Percentiles rank a stretch among this genome's conserved stretches.
These are phyloP conservation scores for Girardia tigrina DNA, from an alignment of 2,888 invertebrate species.

Conservation along the genomic window DNA sequence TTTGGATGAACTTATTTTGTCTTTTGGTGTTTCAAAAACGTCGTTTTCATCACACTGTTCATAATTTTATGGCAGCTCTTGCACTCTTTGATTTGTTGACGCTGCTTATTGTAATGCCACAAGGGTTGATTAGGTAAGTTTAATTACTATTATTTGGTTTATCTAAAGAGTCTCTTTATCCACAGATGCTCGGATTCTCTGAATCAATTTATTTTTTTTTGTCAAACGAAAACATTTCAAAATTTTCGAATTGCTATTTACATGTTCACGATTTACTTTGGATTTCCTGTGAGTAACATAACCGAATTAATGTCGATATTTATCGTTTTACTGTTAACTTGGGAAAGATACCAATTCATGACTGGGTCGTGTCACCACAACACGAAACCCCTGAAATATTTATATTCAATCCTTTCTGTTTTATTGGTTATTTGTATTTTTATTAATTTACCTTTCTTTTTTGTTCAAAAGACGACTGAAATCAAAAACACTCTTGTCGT, in stretches of 20 bases:
- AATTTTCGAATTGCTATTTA: not conserved
- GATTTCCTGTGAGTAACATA: not conserved
- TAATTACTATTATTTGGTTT: too few relatives aligned
- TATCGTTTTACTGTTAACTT: not conserved
- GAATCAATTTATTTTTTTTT: not conserved
- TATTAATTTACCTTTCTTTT: not conserved
- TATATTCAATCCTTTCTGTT: not conserved
- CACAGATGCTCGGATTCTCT: not conserved
- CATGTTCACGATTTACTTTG: not conserved
- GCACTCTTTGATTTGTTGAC: not conserved
- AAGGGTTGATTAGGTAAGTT: not conserved
- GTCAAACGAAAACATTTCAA: not conserved
- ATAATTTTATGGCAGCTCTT: not conserved
- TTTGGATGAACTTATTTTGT: conserved; percentile 16
- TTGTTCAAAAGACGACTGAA: not conserved
- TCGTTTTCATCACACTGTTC: not conserved
- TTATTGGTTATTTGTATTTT: not conserved
- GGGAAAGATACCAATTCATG: not conserved
- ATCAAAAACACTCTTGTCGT: not conserved
- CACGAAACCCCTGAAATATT: not conserved
- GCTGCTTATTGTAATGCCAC: conserved; percentile 7
- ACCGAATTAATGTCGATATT: conserved; percentile 1
- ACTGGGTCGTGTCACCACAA: not conserved
- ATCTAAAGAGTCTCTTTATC: too few relatives aligned
- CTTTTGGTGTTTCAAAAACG: not conserved